Conservation (phyloP, 2,888 invertebrate genomes). For the Rotaria magnacalcarata region DNA sequence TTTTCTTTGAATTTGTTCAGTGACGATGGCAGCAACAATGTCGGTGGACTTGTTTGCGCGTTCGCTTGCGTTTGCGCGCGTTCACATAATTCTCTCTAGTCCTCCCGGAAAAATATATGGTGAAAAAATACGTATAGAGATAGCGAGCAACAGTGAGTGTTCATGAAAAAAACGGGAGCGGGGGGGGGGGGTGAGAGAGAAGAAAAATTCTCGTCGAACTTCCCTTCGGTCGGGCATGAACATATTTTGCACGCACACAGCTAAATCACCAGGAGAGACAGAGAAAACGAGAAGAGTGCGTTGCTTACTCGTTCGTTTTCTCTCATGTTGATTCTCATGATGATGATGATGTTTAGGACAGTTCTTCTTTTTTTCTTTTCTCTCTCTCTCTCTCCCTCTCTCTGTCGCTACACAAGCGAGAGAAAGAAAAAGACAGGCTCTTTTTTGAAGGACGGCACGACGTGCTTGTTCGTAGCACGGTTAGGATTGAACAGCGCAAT, state of each 20-base stretch:
- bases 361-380: not conserved
- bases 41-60: not conserved
- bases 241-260: not conserved
- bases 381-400: not conserved
- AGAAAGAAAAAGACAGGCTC: conserved; percentile 7
- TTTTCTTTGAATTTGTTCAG: conserved; percentile 24
- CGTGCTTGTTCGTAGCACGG: not conserved
- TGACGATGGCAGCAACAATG: not conserved
- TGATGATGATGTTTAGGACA: conserved; percentile 18
- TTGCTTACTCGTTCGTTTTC: not conserved
- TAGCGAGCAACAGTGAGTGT: not conserved
- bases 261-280: conserved; percentile 7
- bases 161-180: not conserved
- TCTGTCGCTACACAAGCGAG: not conserved
- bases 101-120: not conserved
- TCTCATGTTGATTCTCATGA: conserved; percentile 1
- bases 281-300: not conserved
- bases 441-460: conserved; percentile 19
- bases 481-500: conserved; percentile 14
- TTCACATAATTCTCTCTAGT: not conserved
- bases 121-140: conserved; percentile 20
- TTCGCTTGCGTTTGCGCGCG: conserved; percentile 12
- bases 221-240: conserved; percentile 17
- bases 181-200: not conserved
- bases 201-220: conserved; percentile 18